phyloP scores from a whole-genome alignment of 2,888 invertebrate genomes.

The Timema cristinae region DNA sequence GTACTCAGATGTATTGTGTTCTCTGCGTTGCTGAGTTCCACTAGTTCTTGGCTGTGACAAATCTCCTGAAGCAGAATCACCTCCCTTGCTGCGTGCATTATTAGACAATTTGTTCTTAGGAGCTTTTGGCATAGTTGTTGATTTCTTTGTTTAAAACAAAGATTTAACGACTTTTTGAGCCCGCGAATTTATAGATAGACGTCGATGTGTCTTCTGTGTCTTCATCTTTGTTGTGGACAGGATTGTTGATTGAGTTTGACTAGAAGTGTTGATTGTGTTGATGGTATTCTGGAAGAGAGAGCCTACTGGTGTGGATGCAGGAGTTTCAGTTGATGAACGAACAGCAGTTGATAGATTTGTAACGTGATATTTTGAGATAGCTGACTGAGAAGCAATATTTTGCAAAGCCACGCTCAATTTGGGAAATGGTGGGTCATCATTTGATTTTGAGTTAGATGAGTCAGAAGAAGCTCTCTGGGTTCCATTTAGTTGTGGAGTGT shows the following conservation, averaged over 20 bases:
- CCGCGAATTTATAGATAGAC: no score
- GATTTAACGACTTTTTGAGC: not conserved
- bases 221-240: not conserved
- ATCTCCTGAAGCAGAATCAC: not conserved
- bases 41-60: not conserved
- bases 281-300: no score
- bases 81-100: constrained; percentile 1
- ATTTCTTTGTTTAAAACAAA: no score
- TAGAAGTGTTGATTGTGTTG: not conserved
- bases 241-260: no score
- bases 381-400: not conserved
- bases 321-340: no score
- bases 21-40: constrained; percentile 9
- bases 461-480: not conserved
- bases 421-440: constrained; percentile 10
- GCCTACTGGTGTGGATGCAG: no score
- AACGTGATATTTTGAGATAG: not conserved
- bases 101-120: not conserved
- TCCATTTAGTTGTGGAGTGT: not conserved
- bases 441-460: not conserved
- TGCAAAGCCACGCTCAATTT: not conserved
- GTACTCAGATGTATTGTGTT: not conserved
- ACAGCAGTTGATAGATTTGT: no score
- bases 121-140: not conserved
- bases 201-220: no score